Base-by-base conservation (phyloP, 2,113 vertebrate species). In the Centrocercus urophasianus region DNA sequence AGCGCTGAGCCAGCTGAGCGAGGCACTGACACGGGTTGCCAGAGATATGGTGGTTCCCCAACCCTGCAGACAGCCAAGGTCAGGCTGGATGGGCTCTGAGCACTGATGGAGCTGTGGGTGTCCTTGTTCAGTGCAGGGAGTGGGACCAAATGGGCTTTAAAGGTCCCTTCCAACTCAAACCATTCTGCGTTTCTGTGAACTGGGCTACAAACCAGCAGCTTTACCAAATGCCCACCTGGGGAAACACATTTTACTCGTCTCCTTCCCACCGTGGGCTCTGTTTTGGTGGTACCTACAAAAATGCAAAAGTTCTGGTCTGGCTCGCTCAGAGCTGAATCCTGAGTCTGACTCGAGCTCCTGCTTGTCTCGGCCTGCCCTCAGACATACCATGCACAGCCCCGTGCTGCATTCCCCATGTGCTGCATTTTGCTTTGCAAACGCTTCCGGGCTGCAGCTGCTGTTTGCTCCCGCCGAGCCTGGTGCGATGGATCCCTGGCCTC, bases 371-470 rank as follows among this genome's bases (percentile, higher is more conserved):
- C 8, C 3, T 59, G 19, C 38, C 43, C 25, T 74, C 63, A 22
- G 34, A 57, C 54, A 32, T 34, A 17, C 5, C 22, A 6, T 27
- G 60, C 45, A 16, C 38, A 11, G 12, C 43, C 28, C 52, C 0
- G 0, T 3, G 36, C 25, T 2, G 3, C 12, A 11, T 38, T 47
- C 3, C 7, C 36, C 1, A 1, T 65, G 13, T 0, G 15, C 25
- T 34, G 34, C 36, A 28, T 83, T 78, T 60, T 66, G 34, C 56
- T 83, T n/a, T 56, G 54, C 52, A 28, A 32, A 42, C 2, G 3
- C n/a, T 63, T 50, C 17, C 66, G 27, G 66, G 52, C 47, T 27
- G 54, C 2, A 1, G 34, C 42, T 0, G 8, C 72, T 52, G 20
- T 47, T 14, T 81, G 38, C 42, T 83, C 15, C 28, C 20, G 1